Conservation (phyloP, 2,888 invertebrate species). For the Hypolimnas misippus region DNA sequence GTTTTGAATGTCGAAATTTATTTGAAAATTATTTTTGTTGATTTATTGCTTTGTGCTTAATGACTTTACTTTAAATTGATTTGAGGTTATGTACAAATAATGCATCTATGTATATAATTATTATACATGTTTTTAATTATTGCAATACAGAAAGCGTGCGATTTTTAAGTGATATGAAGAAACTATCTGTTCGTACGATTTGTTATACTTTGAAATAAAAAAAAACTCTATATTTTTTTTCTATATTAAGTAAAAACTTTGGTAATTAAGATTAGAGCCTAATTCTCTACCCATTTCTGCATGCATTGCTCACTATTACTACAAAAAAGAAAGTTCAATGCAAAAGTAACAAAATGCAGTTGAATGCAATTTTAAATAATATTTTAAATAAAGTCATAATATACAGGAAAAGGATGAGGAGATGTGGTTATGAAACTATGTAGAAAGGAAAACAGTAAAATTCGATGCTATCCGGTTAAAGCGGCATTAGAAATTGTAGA, state of each 20-base stretch:
- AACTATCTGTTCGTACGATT: background rate
- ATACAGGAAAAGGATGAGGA: background rate
- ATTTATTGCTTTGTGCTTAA: constrained; percentile 28
- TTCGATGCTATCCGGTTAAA: constrained; percentile 17
- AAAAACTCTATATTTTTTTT: too few relatives aligned
- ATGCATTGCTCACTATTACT: too few relatives aligned
- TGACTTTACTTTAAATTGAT: constrained; percentile 3
- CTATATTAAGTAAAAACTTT: too few relatives aligned
- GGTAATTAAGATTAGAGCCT: too few relatives aligned
- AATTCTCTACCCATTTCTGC: too few relatives aligned
- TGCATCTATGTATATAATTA: background rate
- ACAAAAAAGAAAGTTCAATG: too few relatives aligned
- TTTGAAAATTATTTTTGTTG: constrained; percentile 28
- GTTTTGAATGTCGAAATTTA: constrained; percentile 32
- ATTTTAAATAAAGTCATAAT: background rate
- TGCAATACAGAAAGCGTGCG: background rate
- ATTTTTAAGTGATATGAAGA: background rate
- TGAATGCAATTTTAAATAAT: too few relatives aligned
- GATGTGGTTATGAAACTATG: background rate
- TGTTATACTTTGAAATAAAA: too few relatives aligned
- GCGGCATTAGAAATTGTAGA: constrained; percentile 11
- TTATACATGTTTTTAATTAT: constrained; percentile 4
- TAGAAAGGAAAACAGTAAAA: constrained; percentile 11
- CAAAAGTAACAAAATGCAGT: too few relatives aligned
- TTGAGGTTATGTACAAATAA: background rate